Base-by-base conservation (phyloP, 2,888 invertebrate species). In the Thecophora atra region DNA sequence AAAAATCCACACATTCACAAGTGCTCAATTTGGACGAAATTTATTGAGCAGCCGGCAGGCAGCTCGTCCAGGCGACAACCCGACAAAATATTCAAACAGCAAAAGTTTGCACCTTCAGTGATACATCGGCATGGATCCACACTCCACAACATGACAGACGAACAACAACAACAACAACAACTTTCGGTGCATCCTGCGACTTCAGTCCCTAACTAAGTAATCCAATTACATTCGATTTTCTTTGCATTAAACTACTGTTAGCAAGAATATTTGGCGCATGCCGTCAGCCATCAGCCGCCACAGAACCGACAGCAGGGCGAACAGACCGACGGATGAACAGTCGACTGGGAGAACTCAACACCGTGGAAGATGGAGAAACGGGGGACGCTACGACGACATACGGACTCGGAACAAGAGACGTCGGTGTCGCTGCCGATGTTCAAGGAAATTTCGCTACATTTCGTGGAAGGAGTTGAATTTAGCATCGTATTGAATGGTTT, bases 201-300 rank as follows among this genome's bases (percentile, higher is more conserved):
- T 24, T 2, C 26, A 21, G 26, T 24, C 13, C 47, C 24, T 24
- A 58, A 58, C 62, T 63, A 70, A 70, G 52, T 70, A 70, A 70
- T 70, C 70, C 70, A 70, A 70, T 70, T 70, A 70, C 63, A 63
- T 70, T 62, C 70, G 70, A 70, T 70, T 70, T 70, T 70, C 70
- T 52, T 70, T 70, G 70, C 70, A 52, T 70, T 70, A 70, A 62
- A 51, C 70, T 30, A 63, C 62, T 52, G 70, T 63, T 58, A 60
- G 68, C 56, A 69, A 69, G 44, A 69, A 58, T 60, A 44, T 69
- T 60, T 24, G 60, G 58, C 68, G 60, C 68, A 69, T 69, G 42
- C 21, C 28, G 15, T 28, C 60, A 26, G 26, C 58, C 62, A 58
- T 13, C 58, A 58, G 28, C 28, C 6, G 11, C 21, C 1, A 24